phyloP scores from a whole-genome alignment of 2,797 vertebrate genomes.

The Microctenopoma steveboyesi region DNA sequence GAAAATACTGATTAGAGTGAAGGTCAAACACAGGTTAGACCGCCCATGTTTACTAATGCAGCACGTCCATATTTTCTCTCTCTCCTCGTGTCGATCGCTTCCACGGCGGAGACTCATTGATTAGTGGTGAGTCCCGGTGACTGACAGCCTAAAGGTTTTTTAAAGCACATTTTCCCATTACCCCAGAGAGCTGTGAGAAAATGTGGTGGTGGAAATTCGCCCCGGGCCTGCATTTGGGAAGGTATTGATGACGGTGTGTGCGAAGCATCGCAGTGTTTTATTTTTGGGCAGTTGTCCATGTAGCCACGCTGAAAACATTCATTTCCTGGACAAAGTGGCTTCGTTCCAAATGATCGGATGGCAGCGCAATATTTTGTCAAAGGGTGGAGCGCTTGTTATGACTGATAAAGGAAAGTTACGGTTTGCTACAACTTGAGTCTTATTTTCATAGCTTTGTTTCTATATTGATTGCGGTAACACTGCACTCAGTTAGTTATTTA shows the following conservation, averaged over 20 bases:
- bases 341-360: neutral
- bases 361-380: neutral
- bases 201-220: constrained; percentile 17
- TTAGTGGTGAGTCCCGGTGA: constrained; percentile 31
- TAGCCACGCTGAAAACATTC: no score
- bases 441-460: neutral
- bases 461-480: neutral
- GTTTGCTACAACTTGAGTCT: neutral
- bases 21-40: constrained; percentile 39
- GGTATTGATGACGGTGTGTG: neutral
- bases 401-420: neutral
- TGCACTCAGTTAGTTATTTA: neutral
- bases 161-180: constrained; percentile 9
- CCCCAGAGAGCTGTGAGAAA: constrained; percentile 23
- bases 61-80: constrained; percentile 4
- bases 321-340: neutral
- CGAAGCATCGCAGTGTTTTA: neutral
- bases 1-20: constrained; percentile 38
- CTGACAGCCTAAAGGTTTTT: constrained; percentile 46
- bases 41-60: constrained; percentile 36
- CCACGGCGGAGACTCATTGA: constrained; percentile 35
- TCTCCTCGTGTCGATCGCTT: constrained; percentile 4
- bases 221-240: constrained; percentile 8
- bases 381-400: neutral
- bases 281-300: no score